Evolutionary conservation across 1,140 invertebrate species (phyloP), one percentile per base, ranked within the genome.

Genomic region (Holotrichia oblita): DNA sequence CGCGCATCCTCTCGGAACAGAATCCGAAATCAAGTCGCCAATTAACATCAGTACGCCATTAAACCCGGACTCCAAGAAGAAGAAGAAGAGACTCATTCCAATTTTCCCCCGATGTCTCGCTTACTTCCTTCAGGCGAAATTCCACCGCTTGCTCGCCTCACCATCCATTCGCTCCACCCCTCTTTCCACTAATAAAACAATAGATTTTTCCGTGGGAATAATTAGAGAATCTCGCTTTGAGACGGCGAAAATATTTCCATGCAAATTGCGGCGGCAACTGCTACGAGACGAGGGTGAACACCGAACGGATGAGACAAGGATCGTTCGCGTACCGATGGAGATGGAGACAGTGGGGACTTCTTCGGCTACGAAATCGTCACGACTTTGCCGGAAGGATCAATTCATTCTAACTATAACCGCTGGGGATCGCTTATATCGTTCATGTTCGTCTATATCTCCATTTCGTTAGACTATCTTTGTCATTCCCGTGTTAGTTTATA

Each of bases 151-250:
- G n/a, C 48, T 55, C 48, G 10, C n/a, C 44, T 10, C 44, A 4
- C 27, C 27, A 4, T 4, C 27, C n/a, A n/a, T n/a, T 42, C 41
- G 8, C 12, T 6, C n/a, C 44, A n/a, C 12, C 48, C 17, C 42
- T 7, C 48, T 14, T 55, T 55, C 48, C 48, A 55, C 48, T 55
- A 55, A 55, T 55, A 55, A 55, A 55, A 55, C 48, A 55, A 55
- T 55, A 55, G 12, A 55, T 55, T 55, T 55, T 55, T 55, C 48
- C 48, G n/a, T 14, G 6, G 48, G 48, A 55, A 55, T 55, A 55
- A 55, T 55, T 55, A 55, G 48, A 55, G 48, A 55, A n/a, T 55
- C 48, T 55, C 48, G 14, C 12, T 17, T 55, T 55, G 12, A 55
- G 14, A 55, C 12, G 48, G 48, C 12, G 48, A 14, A n/a, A 55